These are phyloP conservation scores for Notospermus geniculatus DNA, from an alignment of 1,140 invertebrate species.

Conservation along the genomic window DNA sequence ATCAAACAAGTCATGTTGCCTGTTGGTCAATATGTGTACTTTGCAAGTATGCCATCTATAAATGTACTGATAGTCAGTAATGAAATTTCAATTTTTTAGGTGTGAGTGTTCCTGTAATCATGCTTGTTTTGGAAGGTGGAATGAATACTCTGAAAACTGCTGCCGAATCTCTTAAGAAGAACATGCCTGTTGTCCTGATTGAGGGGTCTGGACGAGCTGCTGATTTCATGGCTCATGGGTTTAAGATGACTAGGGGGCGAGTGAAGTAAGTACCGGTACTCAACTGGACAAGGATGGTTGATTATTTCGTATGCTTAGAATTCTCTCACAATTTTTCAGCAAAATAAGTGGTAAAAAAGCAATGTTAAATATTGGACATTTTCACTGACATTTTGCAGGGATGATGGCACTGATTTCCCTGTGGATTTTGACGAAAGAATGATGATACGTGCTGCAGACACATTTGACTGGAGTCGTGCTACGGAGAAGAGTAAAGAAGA, in stretches of 20 bases:
- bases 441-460: slow-evolving; percentile 18
- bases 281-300: too few species aligned
- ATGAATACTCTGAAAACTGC: slow-evolving; percentile 51
- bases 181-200: slow-evolving; percentile 53
- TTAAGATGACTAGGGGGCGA: slow-evolving; percentile 16
- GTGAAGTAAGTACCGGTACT: not conserved
- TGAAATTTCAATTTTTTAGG: slow-evolving; percentile 16
- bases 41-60: too few species aligned
- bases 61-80: not conserved
- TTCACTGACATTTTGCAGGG: slow-evolving; percentile 22
- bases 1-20: too few species aligned
- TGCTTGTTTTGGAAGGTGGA: slow-evolving; percentile 56
- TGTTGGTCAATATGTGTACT: too few species aligned
- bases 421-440: slow-evolving; percentile 30
- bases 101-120: slow-evolving; percentile 48
- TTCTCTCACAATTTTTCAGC: not conserved
- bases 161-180: slow-evolving; percentile 38
- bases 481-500: slow-evolving; percentile 20
- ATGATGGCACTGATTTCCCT: slow-evolving; percentile 25
- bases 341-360: not conserved
- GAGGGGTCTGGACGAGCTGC: slow-evolving; percentile 54
- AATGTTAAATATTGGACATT: not conserved
- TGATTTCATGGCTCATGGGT: slow-evolving; percentile 52
- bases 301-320: too few species aligned
- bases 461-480: slow-evolving; percentile 30